Percentiles rank a stretch among this genome's conserved stretches.
Conservation (phyloP, 2,113 vertebrate species). For the Vulpes lagopus region DNA sequence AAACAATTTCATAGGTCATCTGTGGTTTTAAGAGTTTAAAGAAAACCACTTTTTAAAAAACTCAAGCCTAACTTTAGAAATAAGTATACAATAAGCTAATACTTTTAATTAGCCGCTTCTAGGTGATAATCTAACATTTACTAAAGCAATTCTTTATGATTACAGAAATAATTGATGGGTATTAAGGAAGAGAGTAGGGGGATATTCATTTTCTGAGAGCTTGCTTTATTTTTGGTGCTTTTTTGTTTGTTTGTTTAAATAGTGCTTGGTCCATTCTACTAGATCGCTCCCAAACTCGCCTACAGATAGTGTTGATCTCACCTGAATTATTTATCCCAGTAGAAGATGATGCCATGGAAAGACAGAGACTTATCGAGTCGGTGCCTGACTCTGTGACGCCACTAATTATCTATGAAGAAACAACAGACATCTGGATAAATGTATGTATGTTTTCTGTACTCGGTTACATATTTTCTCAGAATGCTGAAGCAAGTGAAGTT, state of each 20-base stretch:
- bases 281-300: conserved; percentile 90
- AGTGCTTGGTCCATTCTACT: conserved; percentile 91
- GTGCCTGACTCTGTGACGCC: conserved; percentile 90
- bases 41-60: conserved; percentile 51
- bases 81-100: neutral
- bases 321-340: conserved; percentile 90
- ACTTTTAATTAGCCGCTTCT: conserved; percentile 46
- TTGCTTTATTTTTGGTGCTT: conserved; percentile 76
- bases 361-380: conserved; percentile 88
- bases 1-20: conserved; percentile 38
- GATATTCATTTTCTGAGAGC: conserved; percentile 76
- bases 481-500: conserved; percentile 41
- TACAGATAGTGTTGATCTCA: conserved; percentile 91
- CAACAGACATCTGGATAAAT: conserved; percentile 93
- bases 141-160: conserved; percentile 45
- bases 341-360: conserved; percentile 90
- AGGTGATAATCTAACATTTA: conserved; percentile 35
- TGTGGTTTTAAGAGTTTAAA: conserved; percentile 54
- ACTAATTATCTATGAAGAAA: conserved; percentile 91
- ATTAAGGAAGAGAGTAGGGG: neutral
- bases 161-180: conserved; percentile 39
- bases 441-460: conserved; percentile 82
- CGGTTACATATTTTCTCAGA: conserved; percentile 57
- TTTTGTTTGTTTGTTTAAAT: conserved; percentile 73
- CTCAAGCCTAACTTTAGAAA: conserved; percentile 19